Percentiles rank a stretch among this genome's conserved stretches.
Conservation (phyloP, 2,888 invertebrate genomes). For the Drosophila merina region DNA sequence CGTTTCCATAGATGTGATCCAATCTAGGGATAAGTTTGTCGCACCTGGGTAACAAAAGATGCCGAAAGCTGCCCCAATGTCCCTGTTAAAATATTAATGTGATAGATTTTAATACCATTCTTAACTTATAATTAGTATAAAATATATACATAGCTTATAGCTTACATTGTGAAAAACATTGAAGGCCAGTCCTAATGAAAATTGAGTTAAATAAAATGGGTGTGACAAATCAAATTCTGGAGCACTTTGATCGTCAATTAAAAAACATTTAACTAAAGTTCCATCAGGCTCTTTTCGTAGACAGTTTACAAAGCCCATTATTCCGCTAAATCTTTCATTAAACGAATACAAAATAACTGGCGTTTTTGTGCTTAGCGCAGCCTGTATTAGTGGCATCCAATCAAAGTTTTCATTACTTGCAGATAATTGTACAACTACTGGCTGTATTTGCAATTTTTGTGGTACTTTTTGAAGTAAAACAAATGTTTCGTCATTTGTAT, state of each 20-base stretch:
- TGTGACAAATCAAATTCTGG: constrained; percentile 88
- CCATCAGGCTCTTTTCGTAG: constrained; percentile 92
- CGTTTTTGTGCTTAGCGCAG: constrained; percentile 69
- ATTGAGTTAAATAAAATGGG: constrained; percentile 88
- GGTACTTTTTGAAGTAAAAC: constrained; percentile 76
- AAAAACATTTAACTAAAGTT: constrained; percentile 86
- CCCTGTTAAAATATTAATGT: constrained; percentile 65
- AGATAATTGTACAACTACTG: constrained; percentile 71
- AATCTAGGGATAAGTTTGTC: constrained; percentile 82
- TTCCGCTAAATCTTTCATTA: constrained; percentile 89
- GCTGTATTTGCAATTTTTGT: constrained; percentile 55
- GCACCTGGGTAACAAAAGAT: constrained; percentile 86
- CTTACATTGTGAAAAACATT: constrained; percentile 89
- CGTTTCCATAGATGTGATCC: constrained; percentile 91
- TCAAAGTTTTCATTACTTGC: constrained; percentile 69
- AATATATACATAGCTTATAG: no score
- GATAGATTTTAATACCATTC: neutral
- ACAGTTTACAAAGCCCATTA: constrained; percentile 95
- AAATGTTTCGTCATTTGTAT: constrained; percentile 77
- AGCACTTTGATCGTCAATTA: constrained; percentile 87
- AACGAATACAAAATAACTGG: constrained; percentile 87
- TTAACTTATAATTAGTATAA: no score
- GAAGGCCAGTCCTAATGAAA: constrained; percentile 90
- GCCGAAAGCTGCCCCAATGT: constrained; percentile 92
- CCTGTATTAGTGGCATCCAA: constrained; percentile 80